A percentile compares a stretch with the other conserved stretches of the same genome.
phyloP scores from a whole-genome alignment of 2,797 vertebrate species.

The Acipenser ruthenus region DNA sequence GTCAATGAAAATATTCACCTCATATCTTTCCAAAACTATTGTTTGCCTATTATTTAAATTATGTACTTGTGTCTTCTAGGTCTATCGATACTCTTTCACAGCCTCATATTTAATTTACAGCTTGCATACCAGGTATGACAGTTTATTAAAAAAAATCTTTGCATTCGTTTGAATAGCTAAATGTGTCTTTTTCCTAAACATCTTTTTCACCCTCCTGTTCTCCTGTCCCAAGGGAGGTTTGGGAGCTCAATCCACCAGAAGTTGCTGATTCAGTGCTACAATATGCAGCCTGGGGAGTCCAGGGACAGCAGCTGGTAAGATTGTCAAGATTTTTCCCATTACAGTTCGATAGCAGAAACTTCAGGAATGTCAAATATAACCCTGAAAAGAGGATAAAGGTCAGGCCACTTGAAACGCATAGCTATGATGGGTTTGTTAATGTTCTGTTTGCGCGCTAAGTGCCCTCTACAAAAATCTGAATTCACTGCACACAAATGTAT shows the following conservation, averaged over 20 bases:
- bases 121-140: constrained; percentile 49
- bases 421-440: too few relatives aligned
- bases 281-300: constrained; percentile 62
- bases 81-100: constrained; percentile 51
- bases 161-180: too few relatives aligned
- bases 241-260: constrained; percentile 61
- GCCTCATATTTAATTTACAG: constrained; percentile 63
- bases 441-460: too few relatives aligned
- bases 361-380: too few relatives aligned
- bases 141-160: too few relatives aligned
- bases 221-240: constrained; percentile 46
- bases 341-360: too few relatives aligned
- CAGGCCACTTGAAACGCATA: too few relatives aligned
- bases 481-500: too few relatives aligned
- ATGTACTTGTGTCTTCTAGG: constrained; percentile 29
- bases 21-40: neutral
- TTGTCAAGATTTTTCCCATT: neutral
- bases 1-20: too few relatives aligned
- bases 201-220: constrained; percentile 1
- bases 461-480: too few relatives aligned
- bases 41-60: neutral
- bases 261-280: constrained; percentile 58
- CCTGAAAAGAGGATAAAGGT: too few relatives aligned
- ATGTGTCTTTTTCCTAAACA: constrained; percentile 1
- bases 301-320: constrained; percentile 60